phyloP scores from a whole-genome alignment of 2,113 vertebrate species.

The Passer montanus region DNA sequence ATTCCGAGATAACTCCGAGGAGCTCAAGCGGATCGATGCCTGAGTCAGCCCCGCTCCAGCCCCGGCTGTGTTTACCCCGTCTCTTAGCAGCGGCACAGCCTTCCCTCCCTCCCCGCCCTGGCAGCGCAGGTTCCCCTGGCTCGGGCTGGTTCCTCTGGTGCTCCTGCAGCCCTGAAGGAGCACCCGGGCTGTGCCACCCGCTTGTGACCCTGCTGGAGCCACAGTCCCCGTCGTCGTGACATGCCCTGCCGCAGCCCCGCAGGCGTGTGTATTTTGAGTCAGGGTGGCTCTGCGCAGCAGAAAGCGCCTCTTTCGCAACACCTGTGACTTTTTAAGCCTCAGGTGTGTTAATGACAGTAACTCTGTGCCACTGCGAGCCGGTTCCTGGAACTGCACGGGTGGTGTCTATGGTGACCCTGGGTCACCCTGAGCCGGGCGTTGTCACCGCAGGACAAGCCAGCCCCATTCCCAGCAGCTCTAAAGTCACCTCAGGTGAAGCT shows the following conservation, averaged over 20 bases:
- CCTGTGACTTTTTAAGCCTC: not conserved
- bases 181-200: rapidly evolving
- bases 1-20: rapidly evolving
- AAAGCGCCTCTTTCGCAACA: not conserved
- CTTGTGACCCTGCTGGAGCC: rapidly evolving
- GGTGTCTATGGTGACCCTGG: rapidly evolving
- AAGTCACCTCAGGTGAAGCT: not conserved
- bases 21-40: not conserved
- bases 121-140: not conserved
- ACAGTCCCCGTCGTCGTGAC: rapidly evolving
- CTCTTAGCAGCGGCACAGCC: constrained; percentile 38
- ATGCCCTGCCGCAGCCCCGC: not conserved
- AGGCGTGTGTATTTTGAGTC: not conserved
- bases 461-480: not conserved
- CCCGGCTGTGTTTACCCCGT: not conserved
- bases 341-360: not conserved
- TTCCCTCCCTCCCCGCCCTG: not conserved
- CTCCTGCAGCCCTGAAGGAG: rapidly evolving
- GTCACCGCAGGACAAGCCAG: rapidly evolving
- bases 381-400: not conserved
- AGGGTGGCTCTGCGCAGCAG: not conserved
- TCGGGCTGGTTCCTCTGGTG: not conserved
- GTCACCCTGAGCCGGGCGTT: not conserved
- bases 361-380: rapidly evolving
- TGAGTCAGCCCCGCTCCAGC: rapidly evolving